These are phyloP conservation scores for Argynnis bischoffii DNA, from an alignment of 2,888 invertebrate genomes.

Conservation along the genomic window DNA sequence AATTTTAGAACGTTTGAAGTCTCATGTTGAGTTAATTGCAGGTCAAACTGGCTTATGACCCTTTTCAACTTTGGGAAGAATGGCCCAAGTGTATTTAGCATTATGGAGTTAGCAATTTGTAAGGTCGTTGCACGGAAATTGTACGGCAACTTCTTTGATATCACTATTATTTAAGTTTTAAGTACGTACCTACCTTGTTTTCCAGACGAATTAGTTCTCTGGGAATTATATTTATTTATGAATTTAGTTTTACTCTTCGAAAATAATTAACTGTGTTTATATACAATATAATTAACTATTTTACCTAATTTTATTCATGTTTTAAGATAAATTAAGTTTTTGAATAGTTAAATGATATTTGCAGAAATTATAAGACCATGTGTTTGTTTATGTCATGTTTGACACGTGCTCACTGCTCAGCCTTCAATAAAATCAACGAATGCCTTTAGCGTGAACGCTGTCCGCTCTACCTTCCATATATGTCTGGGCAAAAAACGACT, in stretches of 20 bases:
- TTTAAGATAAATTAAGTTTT: not conserved
- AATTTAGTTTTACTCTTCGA: not conserved
- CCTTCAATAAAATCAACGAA: slow-evolving; percentile 32
- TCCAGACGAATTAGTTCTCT: slow-evolving; percentile 15
- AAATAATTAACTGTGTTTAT: no score
- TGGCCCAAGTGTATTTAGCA: slow-evolving; percentile 52
- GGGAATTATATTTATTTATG: not conserved
- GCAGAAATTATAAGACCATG: not conserved
- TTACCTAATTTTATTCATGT: not conserved
- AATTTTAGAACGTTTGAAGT: slow-evolving; percentile 60
- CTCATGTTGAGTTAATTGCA: slow-evolving; percentile 72
- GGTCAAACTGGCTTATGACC: slow-evolving; percentile 65
- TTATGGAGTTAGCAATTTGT: slow-evolving; percentile 45
- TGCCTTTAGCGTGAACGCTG: slow-evolving; percentile 22
- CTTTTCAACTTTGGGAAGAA: slow-evolving; percentile 59
- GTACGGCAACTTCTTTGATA: slow-evolving; percentile 32
- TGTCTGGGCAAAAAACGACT: slow-evolving; percentile 12
- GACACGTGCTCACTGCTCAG: slow-evolving; percentile 39
- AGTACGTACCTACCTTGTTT: slow-evolving; percentile 5
- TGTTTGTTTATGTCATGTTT: slow-evolving; percentile 37
- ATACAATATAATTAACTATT: no score
- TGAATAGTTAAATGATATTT: not conserved
- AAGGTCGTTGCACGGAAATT: slow-evolving; percentile 50
- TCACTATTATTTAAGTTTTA: slow-evolving; percentile 27
- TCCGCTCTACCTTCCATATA: slow-evolving; percentile 23